phyloP scores from a whole-genome alignment of 2,888 invertebrate species.

The Heliconius hortense region DNA sequence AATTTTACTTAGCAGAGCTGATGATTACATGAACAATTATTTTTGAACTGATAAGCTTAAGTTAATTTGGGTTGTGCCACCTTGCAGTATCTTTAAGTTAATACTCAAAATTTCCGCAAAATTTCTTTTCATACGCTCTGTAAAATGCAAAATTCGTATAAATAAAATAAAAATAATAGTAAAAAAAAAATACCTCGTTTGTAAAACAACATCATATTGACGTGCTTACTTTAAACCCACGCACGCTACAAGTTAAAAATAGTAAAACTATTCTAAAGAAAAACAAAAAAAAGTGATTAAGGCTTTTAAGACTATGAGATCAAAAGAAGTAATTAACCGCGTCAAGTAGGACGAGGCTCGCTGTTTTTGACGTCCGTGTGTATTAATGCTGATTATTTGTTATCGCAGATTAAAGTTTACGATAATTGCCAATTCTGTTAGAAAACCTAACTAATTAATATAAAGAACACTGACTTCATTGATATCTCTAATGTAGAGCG shows the following conservation, averaged over 20 bases:
- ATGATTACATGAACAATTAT: too few relatives aligned
- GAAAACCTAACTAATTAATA: constrained; percentile 52
- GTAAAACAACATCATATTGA: constrained; percentile 16
- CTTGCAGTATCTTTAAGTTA: not conserved
- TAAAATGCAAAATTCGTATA: not conserved
- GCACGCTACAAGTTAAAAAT: constrained; percentile 13
- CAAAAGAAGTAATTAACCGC: constrained; percentile 13
- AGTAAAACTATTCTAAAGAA: constrained; percentile 17
- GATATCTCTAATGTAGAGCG: constrained; percentile 11
- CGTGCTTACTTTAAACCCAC: constrained; percentile 7
- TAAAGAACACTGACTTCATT: constrained; percentile 48
- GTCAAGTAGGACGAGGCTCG: constrained; percentile 43
- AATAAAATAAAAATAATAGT: not conserved
- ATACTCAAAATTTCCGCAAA: not conserved
- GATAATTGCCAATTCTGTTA: constrained; percentile 68
- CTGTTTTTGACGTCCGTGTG: constrained; percentile 52
- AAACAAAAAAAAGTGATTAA: constrained; percentile 11
- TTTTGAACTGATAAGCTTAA: too few relatives aligned
- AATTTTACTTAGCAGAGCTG: too few relatives aligned
- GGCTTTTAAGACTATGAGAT: constrained; percentile 21
- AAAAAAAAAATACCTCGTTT: not conserved
- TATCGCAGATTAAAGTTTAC: constrained; percentile 72
- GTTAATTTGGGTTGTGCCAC: too few relatives aligned
- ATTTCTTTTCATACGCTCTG: not conserved
- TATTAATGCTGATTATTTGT: constrained; percentile 61